These are phyloP conservation scores for Dipodomys spectabilis DNA, from an alignment of 2,113 vertebrate species.

Conservation along the genomic window DNA sequence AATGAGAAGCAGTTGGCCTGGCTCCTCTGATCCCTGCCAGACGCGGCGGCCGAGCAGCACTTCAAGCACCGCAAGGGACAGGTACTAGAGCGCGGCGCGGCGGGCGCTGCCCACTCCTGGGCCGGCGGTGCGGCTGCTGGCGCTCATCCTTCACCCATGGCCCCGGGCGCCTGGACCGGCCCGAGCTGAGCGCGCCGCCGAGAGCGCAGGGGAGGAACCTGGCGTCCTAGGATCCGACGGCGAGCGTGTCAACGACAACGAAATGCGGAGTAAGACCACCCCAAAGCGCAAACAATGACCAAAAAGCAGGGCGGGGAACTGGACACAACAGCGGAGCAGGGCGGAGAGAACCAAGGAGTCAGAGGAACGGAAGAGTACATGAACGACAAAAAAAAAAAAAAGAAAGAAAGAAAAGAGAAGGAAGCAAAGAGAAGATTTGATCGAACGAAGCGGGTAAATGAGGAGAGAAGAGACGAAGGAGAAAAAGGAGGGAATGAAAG, in stretches of 20 bases:
- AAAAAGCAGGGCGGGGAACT: not conserved
- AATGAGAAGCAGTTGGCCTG: conserved; percentile 84
- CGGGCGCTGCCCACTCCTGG: not conserved
- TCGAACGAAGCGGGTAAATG: conserved; percentile 52
- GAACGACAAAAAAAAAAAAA: not conserved
- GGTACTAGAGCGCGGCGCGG: conserved; percentile 45
- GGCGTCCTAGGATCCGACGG: not conserved
- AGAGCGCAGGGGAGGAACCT: not conserved
- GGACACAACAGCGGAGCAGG: not conserved
- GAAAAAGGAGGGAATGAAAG: not conserved
- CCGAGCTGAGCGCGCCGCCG: not conserved
- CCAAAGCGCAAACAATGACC: not conserved
- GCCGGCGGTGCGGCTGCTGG: not conserved
- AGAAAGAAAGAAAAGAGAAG: not conserved
- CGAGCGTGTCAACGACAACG: not conserved
- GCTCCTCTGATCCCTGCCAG: conserved; percentile 80
- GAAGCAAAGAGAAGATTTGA: not conserved
- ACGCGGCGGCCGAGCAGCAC: conserved; percentile 65
- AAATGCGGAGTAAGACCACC: not conserved
- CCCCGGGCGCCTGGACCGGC: too few relatives aligned
- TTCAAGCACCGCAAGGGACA: conserved; percentile 60
- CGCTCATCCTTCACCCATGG: not conserved
- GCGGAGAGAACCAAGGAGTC: not conserved
- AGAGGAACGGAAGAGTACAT: not conserved
- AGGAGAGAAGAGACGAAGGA: not conserved